phyloP scores from a whole-genome alignment of 2,797 vertebrate species.

The Pseudocheirus occidentalis region DNA sequence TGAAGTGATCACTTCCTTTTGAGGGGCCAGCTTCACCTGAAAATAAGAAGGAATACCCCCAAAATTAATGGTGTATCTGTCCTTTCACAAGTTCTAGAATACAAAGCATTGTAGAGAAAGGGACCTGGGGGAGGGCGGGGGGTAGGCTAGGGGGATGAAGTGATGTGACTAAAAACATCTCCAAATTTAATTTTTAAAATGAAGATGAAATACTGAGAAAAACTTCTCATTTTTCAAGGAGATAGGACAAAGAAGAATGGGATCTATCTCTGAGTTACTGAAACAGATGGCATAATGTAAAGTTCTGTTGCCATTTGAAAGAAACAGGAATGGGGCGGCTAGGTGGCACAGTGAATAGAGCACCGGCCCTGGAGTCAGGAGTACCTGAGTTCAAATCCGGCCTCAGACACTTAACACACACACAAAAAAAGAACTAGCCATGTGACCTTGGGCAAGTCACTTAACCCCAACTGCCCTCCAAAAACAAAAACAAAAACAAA shows the following conservation, averaged over 20 bases:
- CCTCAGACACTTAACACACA: no score
- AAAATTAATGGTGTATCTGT: neutral
- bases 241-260: neutral
- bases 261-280: neutral
- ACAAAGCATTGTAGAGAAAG: neutral
- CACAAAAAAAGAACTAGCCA: no score
- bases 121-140: neutral
- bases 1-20: conserved; percentile 92
- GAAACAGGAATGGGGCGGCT: conserved; percentile 27
- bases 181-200: no score
- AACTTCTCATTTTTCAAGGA: neutral
- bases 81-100: neutral
- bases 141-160: fast-evolving
- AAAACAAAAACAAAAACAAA: no score
- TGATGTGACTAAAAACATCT: neutral
- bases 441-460: no score
- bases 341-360: no score
- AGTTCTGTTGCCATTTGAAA: conserved; percentile 19
- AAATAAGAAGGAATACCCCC: neutral
- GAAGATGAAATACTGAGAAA: neutral
- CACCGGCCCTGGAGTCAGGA: no score
- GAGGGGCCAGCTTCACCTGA: conserved; percentile 92
- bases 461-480: no score
- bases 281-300: conserved; percentile 13
- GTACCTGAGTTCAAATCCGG: no score